Base-by-base conservation (phyloP, 2,797 vertebrate genomes). In the Nyctibius grandis region DNA sequence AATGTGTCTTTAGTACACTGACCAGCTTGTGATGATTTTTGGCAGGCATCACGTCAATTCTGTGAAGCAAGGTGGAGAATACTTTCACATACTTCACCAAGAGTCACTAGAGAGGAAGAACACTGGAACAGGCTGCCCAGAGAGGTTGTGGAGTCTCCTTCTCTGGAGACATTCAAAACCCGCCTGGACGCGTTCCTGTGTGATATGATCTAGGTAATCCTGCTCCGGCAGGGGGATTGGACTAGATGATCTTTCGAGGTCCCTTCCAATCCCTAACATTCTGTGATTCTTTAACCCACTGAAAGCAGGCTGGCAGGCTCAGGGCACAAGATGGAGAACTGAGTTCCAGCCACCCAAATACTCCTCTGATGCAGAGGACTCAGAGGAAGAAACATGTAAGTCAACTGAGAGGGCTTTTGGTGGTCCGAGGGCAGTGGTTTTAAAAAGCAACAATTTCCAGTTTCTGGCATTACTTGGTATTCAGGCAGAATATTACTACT, bases 31-130 rank as follows among this genome's bases (percentile, higher is more conserved):
- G 63, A n/a, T 42, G 28, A 40, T 31, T 50, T 85, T 83, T 91
- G 45, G 23, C 93, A 98, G 98, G 78, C 77, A 50, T 50, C 94
- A 98, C 78, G 88, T 98, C 56, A 96, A 50, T 17, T 97, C 93
- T 5, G 97, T 98, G 91, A 98, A 97, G 91, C 92, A 54, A 34
- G 97, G 98, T 28, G 95, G 92, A 3, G 97, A 97, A 3, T 98
- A 97, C 80, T 98, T 98, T 51, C 68, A 88, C 51, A 94, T 97
- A 2, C 97, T 98, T 60, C 97, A 60, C 72, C 97, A 97, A 84
- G 98, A 98, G 88, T 97, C 96, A 5, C 69, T 92, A 34, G 85
- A 97, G 81, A 96, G 91, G 65, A 91, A 93, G 81, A 96, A 82
- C 25, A 38, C n/a, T n/a, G n/a, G n/a, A n/a, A n/a, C n/a, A n/a